A percentile compares a stretch with the other conserved stretches of the same genome.
Conservation (phyloP, 1,140 invertebrate genomes). For the Neodiprion pinetum region DNA sequence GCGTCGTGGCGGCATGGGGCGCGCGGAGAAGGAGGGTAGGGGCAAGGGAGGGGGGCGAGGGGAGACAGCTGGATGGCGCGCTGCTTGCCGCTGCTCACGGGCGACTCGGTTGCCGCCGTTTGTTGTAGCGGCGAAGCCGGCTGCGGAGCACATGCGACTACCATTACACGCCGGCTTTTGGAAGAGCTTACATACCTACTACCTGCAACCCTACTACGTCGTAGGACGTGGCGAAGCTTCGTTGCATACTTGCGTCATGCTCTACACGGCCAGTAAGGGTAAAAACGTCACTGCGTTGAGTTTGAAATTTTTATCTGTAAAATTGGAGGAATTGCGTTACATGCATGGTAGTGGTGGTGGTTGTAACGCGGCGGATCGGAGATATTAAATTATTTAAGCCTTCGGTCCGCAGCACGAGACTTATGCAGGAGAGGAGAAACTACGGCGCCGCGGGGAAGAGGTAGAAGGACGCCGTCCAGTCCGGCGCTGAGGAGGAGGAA, state of each 20-base stretch:
- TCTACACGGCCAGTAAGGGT: too few species aligned
- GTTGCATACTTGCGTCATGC: too few species aligned
- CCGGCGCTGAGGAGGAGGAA: conserved; percentile 23
- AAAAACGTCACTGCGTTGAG: too few species aligned
- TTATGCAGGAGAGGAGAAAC: too few species aligned
- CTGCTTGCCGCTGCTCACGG: conserved; percentile 9
- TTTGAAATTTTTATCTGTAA: too few species aligned
- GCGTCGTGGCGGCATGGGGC: conserved; percentile 14
- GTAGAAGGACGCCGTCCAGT: conserved; percentile 12
- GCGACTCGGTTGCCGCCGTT: background rate
- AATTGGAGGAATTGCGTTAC: too few species aligned
- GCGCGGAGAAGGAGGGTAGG: conserved; percentile 17
- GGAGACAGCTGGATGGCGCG: conserved; percentile 1
- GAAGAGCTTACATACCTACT: background rate
- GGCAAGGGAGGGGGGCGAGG: conserved; percentile 21
- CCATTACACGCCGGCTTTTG: background rate
- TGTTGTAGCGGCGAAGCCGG: conserved; percentile 6
- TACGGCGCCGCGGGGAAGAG: background rate
- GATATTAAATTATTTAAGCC: background rate
- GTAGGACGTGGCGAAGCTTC: too few species aligned
- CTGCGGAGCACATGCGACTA: background rate
- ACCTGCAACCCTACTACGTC: too few species aligned
- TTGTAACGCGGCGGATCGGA: conserved; percentile 2
- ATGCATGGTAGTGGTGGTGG: background rate
- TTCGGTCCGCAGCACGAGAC: too few species aligned